These are phyloP conservation scores for Cervus canadensis DNA, from an alignment of 2,113 vertebrate species.

Conservation along the genomic window DNA sequence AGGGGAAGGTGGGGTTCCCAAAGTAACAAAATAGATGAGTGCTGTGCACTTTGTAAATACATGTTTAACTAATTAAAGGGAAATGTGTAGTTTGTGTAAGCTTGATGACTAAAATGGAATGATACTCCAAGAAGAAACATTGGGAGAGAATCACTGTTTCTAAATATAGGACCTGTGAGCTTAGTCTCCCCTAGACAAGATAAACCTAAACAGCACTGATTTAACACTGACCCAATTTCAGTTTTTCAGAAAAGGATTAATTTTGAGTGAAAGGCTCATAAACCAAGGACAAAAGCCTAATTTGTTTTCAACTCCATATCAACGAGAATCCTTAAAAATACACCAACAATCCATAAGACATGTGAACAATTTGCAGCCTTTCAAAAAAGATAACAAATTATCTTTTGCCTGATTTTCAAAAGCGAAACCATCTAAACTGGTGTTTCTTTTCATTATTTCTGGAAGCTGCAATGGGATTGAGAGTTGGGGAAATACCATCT, in stretches of 20 bases:
- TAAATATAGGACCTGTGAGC: not conserved
- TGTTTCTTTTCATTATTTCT: not conserved
- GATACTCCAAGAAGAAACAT: not conserved
- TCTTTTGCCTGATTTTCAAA: not conserved
- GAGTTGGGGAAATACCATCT: not conserved
- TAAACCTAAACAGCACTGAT: not conserved
- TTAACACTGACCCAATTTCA: not conserved
- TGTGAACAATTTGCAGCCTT: not conserved
- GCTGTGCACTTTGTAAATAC: not conserved
- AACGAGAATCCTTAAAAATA: not conserved
- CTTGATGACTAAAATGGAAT: not conserved
- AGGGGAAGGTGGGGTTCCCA: not conserved
- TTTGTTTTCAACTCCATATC: not conserved
- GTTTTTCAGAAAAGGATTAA: not conserved
- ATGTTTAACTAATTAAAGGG: not conserved
- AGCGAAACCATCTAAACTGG: not conserved
- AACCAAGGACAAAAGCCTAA: not conserved
- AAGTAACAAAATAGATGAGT: not conserved
- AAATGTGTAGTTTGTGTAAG: not conserved
- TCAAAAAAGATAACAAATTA: not conserved
- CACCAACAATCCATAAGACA: not conserved
- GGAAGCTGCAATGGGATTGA: not conserved
- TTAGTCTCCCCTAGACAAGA: not conserved
- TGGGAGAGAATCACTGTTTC: not conserved
- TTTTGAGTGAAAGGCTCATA: not conserved